Percentiles rank a stretch among this genome's conserved stretches.
Evolutionary conservation across 2,113 vertebrate species (phyloP).

Genomic region (Alethe castanea): DNA sequence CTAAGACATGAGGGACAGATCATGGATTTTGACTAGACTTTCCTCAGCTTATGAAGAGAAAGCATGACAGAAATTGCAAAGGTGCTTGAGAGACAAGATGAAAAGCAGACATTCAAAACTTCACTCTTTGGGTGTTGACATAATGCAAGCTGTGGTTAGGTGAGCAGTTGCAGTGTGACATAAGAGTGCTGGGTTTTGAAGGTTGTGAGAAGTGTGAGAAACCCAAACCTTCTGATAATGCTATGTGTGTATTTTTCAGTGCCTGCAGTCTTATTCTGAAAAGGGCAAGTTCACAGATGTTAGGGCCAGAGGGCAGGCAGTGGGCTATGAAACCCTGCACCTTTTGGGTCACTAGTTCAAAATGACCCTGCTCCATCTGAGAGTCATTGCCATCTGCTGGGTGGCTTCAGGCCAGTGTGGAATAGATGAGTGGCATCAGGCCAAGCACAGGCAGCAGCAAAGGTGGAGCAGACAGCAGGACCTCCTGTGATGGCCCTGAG

Average conservation of each 20-base stretch:
- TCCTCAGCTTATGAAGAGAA: neutral
- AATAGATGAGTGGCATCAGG: neutral
- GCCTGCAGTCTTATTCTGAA: slow-evolving; percentile 16
- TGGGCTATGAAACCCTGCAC: slow-evolving; percentile 7
- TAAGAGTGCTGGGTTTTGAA: neutral
- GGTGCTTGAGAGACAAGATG: neutral
- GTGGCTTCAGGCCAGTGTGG: slow-evolving; percentile 11
- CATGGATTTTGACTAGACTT: neutral
- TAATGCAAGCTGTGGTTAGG: neutral
- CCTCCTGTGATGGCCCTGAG: neutral
- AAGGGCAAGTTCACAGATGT: slow-evolving; percentile 40
- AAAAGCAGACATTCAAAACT: neutral
- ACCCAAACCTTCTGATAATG: neutral
- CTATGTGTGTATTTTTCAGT: neutral
- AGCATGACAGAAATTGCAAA: neutral
- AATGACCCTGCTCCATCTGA: neutral
- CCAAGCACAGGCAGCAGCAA: neutral
- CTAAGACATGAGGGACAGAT: neutral
- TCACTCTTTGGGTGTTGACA: neutral
- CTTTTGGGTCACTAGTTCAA: slow-evolving; percentile 29
- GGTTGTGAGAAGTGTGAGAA: neutral
- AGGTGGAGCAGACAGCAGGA: slow-evolving; percentile 1
- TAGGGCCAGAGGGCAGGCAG: slow-evolving; percentile 28
- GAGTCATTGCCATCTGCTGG: slow-evolving; percentile 53
- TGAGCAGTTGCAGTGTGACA: neutral